phyloP scores from a whole-genome alignment of 2,888 invertebrate species.

The Endomychus coccineus region DNA sequence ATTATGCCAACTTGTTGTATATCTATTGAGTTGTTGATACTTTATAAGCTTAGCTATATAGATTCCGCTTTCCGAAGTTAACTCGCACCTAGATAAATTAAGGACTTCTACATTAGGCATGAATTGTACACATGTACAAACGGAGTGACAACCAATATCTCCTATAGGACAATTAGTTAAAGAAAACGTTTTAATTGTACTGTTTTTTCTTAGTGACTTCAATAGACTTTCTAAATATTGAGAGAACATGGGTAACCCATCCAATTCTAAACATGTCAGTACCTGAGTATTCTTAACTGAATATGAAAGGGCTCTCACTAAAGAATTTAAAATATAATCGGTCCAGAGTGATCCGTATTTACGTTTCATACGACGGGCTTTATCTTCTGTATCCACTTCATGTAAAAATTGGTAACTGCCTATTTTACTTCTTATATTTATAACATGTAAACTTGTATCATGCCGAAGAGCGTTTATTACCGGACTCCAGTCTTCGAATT shows the following conservation, averaged over 20 bases:
- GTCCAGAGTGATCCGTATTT: constrained; percentile 50
- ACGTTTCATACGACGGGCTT: constrained; percentile 52
- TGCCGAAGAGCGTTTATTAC: constrained; percentile 63
- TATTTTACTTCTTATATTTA: constrained; percentile 55
- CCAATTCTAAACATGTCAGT: constrained; percentile 56
- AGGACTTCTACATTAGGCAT: constrained; percentile 60
- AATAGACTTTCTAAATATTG: constrained; percentile 50
- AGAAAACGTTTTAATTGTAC: constrained; percentile 58
- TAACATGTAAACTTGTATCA: constrained; percentile 63
- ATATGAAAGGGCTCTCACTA: constrained; percentile 58
- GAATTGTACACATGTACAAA: constrained; percentile 61
- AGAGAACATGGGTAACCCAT: constrained; percentile 62
- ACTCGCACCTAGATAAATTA: constrained; percentile 61
- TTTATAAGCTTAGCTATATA: constrained; percentile 61
- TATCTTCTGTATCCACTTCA: constrained; percentile 50
- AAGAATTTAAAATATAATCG: constrained; percentile 59
- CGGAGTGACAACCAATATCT: constrained; percentile 62
- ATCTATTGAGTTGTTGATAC: constrained; percentile 50
- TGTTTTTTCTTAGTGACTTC: constrained; percentile 55
- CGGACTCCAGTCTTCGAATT: constrained; percentile 68
- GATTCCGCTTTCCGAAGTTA: constrained; percentile 56
- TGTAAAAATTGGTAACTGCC: constrained; percentile 36
- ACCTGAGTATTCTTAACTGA: constrained; percentile 57
- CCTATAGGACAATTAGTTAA: constrained; percentile 61
- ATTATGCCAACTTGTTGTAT: constrained; percentile 75